Conservation (phyloP, 1,140 invertebrate species). For the Augochlora pura region DNA sequence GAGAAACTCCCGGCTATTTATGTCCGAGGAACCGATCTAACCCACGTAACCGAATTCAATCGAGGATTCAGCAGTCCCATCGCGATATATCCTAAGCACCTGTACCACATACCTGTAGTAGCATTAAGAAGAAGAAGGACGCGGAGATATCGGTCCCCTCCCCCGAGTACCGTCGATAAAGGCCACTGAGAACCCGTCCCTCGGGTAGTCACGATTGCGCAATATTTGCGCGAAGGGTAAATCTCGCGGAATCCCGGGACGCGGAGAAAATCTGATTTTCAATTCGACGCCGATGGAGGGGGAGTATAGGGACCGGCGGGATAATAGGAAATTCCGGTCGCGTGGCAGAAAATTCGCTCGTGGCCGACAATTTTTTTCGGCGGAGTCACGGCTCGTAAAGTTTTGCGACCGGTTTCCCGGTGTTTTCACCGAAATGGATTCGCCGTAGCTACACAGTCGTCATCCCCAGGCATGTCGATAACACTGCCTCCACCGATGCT, state of each 20-base stretch:
- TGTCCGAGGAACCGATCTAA: no score
- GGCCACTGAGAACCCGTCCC: neutral
- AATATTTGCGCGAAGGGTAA: neutral
- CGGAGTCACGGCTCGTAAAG: slow-evolving; percentile 29
- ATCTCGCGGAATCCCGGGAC: neutral
- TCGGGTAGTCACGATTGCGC: neutral
- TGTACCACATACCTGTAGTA: neutral
- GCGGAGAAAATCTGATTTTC: neutral
- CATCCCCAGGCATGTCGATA: slow-evolving; percentile 6
- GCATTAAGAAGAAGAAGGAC: neutral
- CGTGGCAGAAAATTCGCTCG: slow-evolving; percentile 13
- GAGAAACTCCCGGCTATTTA: no score
- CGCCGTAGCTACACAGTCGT: slow-evolving; percentile 8
- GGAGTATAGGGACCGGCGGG: neutral
- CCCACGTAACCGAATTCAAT: no score
- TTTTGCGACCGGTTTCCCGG: slow-evolving; percentile 14
- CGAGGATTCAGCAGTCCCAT: no score
- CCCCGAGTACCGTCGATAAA: neutral
- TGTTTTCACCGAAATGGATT: slow-evolving; percentile 23
- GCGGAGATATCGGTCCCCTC: no score
- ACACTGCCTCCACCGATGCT: neutral
- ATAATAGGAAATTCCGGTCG: slow-evolving; percentile 20
- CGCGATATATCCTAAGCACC: no score
- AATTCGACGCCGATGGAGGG: neutral
- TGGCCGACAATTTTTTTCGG: slow-evolving; percentile 8